Percentiles rank a stretch among this genome's conserved stretches.
phyloP scores from a whole-genome alignment of 2,797 vertebrate genomes.

The Masticophis lateralis region DNA sequence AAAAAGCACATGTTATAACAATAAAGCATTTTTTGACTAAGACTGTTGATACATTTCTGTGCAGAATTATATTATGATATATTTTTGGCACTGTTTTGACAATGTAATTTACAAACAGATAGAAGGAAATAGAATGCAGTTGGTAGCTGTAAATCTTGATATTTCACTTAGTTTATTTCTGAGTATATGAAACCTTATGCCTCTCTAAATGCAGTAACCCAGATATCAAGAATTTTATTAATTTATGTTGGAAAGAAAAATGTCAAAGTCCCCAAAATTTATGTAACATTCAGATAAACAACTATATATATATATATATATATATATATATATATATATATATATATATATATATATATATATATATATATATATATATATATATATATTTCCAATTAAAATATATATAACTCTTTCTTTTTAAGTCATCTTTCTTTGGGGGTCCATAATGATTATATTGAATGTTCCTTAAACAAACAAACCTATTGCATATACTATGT shows the following conservation, averaged over 20 bases:
- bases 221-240: background rate
- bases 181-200: background rate
- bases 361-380: background rate
- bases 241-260: background rate
- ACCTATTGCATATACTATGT: no score
- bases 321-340: background rate
- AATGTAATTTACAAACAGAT: constrained; percentile 4
- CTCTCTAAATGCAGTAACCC: background rate
- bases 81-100: constrained; percentile 1
- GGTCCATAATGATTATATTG: background rate
- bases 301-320: background rate
- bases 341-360: background rate
- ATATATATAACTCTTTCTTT: background rate
- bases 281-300: background rate
- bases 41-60: background rate
- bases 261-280: background rate
- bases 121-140: constrained; percentile 6
- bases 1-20: background rate
- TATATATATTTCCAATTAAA: background rate
- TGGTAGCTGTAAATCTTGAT: background rate
- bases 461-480: background rate
- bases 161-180: background rate
- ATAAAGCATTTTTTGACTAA: background rate
- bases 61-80: background rate
- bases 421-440: background rate